Evolutionary conservation across 2,797 vertebrate species (phyloP), one percentile per base, ranked within the genome.

Genomic region (Potorous gilbertii): DNA sequence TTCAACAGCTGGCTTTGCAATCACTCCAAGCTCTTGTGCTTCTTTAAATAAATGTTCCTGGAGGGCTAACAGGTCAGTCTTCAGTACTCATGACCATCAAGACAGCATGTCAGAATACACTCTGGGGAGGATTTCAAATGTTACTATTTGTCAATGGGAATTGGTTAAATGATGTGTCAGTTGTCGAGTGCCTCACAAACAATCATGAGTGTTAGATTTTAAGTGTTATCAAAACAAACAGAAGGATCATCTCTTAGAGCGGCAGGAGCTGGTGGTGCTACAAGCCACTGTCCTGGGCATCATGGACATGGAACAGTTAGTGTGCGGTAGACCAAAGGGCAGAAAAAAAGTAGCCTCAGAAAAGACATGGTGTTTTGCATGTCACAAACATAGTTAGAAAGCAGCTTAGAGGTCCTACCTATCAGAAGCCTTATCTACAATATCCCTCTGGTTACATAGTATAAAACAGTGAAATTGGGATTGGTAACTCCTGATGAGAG

Each of bases 101-200:
- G 55, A 91, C 87, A 95, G 74, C 94, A n/a, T 93, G 93, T 93
- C 56, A 92, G 93, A 94, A 96, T 94, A 74, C 50, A 90, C 90
- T 95, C 96, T 95, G 12, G 93, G 90, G 92, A 91, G 93, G 91
- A 87, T 14, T 56, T 97, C 57, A 97, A 8, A 62, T 74, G 55
- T 96, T 96, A 59, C 95, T 91, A 50, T 81, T 92, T 92, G 40
- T 91, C 96, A 90, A 93, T 34, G 90, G 57, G 95, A 94, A 95
- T 93, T 96, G 97, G 62, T 74, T 96, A 97, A 95, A 96, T 94
- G 66, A 59, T 96, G 96, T 95, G 87, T 92, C 81, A 96, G 92
- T 93, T 93, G 90, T 90, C 91, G 93, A 34, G 55, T 94, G 92
- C 74, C 93, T 94, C 66, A 91, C 56, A 91, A 95, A 92, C 92